Evolutionary conservation across 2,113 vertebrate genomes (phyloP), one percentile per base, ranked within the genome.

Genomic region (Rhipidura dahli): DNA sequence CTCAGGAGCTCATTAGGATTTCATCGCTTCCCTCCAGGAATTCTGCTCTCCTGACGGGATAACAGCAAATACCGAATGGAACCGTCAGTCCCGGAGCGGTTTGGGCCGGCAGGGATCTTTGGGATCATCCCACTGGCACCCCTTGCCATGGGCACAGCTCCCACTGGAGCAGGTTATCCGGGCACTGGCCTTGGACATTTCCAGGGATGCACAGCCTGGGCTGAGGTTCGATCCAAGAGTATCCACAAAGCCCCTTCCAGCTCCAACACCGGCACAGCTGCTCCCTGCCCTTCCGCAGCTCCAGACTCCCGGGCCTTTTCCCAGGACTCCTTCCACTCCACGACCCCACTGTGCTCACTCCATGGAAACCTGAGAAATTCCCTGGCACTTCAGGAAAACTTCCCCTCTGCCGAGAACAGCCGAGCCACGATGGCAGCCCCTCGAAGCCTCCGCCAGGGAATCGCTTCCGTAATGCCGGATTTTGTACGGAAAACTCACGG

Each of bases 271-370:
- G 21, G 13, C 56, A 7, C 3, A 14, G n/a, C 57, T 31, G 35
- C 20, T 31, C 27, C 28, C 20, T 7, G 9, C 42, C 78, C 53
- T 49, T 47, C 42, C 61, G 49, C 5, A 31, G 10, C 26, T 26
- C 31, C 64, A 33, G 9, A 2, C 42, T 6, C 42, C 9, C 3
- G 47, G 15, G 33, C 39, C 49, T 45, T 50, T 31, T 7, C 65
- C 19, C 26, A 1, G 16, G 14, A 2, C 26, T 11, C 71, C 14
- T 40, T 2, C 0, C 1, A n/a, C 37, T 9, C 31, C 23, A 0
- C 13, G 49, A 17, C 53, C 44, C 44, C 37, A 15, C 47, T 2
- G 30, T 23, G 8, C 27, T 77, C 15, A 8, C 28, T 31, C 8
- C 8, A 22, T 1, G 5, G 31, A 39, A 76, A 37, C 1, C 20